Conservation (phyloP, 2,797 vertebrate genomes). For the Hypotaenidia okinawae region DNA sequence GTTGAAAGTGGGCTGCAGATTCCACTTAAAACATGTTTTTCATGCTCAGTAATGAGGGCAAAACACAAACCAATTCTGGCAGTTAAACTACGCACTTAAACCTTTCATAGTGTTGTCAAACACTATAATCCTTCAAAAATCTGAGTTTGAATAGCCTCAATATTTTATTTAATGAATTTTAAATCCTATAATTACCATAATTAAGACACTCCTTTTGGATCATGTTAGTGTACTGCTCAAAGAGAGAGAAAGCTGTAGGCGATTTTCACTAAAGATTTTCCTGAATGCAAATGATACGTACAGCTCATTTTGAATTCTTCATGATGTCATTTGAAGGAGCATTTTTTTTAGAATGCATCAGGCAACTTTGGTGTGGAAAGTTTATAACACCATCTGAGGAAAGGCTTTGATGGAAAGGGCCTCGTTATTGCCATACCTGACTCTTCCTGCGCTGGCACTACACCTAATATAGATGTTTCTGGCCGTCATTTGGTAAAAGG, state of each 20-base stretch:
- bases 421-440: neutral
- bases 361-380: neutral
- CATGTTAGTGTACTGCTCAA: constrained; percentile 41
- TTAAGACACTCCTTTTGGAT: constrained; percentile 70
- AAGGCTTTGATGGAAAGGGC: neutral
- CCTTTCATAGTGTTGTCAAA: constrained; percentile 78
- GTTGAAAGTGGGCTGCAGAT: constrained; percentile 70
- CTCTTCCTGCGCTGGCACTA: neutral
- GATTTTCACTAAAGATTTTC: constrained; percentile 48
- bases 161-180: constrained; percentile 62
- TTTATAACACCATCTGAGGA: neutral
- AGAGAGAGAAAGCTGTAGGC: constrained; percentile 57
- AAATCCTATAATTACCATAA: constrained; percentile 70
- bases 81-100: constrained; percentile 73
- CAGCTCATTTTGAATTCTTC: constrained; percentile 26
- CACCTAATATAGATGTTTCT: neutral
- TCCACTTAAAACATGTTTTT: constrained; percentile 71
- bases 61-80: constrained; percentile 75
- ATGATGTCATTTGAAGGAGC: neutral
- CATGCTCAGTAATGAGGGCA: constrained; percentile 69
- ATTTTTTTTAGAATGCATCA: neutral
- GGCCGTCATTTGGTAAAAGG: neutral
- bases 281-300: constrained; percentile 40
- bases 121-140: constrained; percentile 61
- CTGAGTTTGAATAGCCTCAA: constrained; percentile 55